Conservation (phyloP, 2,888 invertebrate genomes). For the Ceriagrion tenellum region DNA sequence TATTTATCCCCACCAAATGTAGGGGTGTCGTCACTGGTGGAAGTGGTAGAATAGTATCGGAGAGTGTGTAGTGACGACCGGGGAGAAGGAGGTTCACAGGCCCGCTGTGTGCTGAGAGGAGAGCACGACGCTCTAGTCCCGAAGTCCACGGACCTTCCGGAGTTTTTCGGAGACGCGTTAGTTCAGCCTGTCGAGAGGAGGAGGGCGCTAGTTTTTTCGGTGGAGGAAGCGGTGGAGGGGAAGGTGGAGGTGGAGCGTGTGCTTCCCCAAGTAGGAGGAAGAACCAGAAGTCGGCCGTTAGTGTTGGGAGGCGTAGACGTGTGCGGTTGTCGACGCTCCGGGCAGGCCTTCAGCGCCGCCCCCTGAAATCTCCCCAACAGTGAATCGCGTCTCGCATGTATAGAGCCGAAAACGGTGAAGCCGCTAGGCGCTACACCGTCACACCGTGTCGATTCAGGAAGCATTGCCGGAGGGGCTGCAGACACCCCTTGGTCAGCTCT, state of each 20-base stretch:
- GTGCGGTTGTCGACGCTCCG: background rate
- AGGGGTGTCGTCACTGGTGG: background rate
- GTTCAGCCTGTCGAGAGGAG: too few relatives aligned
- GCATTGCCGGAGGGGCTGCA: background rate
- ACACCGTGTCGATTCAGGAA: background rate
- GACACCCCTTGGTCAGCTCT: background rate
- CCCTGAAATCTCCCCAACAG: conserved; percentile 38
- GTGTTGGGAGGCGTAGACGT: conserved; percentile 18
- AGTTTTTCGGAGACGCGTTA: too few relatives aligned
- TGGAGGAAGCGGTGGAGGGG: too few relatives aligned
- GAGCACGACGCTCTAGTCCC: background rate
- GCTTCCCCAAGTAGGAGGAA: background rate
- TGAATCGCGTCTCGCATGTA: conserved; percentile 62
- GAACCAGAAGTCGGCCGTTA: background rate
- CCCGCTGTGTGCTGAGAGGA: background rate
- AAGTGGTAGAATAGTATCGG: too few relatives aligned
- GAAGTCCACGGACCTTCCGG: too few relatives aligned
- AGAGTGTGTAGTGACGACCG: background rate
- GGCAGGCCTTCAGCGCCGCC: background rate
- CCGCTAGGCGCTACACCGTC: conserved; percentile 39
- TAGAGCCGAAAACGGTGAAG: conserved; percentile 42
- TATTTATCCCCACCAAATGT: background rate
- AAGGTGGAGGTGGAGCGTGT: too few relatives aligned
- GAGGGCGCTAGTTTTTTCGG: background rate
- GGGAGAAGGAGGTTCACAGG: background rate